Conservation (phyloP, 2,113 vertebrate species). For the Pristiophorus japonicus region DNA sequence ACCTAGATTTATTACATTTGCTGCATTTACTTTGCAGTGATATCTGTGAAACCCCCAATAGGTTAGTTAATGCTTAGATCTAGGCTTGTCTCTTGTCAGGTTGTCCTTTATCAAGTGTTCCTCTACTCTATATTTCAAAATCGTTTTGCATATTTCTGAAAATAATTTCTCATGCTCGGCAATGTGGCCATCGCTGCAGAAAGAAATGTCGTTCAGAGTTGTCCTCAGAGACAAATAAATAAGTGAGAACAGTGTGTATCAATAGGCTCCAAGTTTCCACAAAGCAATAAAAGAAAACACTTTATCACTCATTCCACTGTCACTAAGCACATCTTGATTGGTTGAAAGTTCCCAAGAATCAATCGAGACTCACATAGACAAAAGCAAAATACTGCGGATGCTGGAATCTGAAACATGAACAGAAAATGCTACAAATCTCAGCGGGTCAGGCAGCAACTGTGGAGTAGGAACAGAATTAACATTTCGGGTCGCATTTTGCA, state of each 20-base stretch:
- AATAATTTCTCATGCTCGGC: slow-evolving; percentile 4
- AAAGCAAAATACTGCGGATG: too few species aligned
- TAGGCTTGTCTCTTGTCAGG: not conserved
- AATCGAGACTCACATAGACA: not conserved
- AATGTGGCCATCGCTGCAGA: not conserved
- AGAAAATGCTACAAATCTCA: too few species aligned
- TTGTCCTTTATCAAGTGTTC: not conserved
- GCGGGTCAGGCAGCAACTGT: too few species aligned
- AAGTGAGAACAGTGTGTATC: not conserved
- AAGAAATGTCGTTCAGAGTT: not conserved
- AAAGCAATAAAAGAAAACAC: not conserved
- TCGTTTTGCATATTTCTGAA: slow-evolving; percentile 3
- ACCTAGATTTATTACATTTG: not conserved
- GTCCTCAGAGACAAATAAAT: not conserved
- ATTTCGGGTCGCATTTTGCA: too few species aligned
- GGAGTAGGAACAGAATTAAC: too few species aligned
- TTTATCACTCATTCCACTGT: not conserved
- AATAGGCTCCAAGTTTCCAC: not conserved
- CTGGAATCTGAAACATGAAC: too few species aligned
- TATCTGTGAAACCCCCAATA: not conserved
- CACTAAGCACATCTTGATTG: not conserved
- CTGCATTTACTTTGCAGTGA: not conserved
- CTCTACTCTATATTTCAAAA: not conserved
- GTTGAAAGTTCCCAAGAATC: not conserved
- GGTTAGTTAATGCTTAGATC: not conserved